phyloP scores from a whole-genome alignment of 2,797 vertebrate species.

The Tolypeutes matacus region DNA sequence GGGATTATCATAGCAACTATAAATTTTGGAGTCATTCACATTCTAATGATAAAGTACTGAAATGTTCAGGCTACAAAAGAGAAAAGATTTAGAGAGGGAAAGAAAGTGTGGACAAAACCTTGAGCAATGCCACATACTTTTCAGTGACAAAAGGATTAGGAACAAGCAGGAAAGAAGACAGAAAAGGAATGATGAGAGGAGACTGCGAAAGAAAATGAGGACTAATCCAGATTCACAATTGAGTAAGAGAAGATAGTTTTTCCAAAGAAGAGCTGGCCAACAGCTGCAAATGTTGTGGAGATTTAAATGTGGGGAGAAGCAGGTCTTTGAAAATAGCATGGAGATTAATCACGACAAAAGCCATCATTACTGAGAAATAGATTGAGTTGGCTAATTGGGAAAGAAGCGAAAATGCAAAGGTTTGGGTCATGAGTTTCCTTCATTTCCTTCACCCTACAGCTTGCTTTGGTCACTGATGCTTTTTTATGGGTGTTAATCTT shows the following conservation, averaged over 20 bases:
- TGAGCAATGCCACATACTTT: not conserved
- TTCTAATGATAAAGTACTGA: not conserved
- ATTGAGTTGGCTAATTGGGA: not conserved
- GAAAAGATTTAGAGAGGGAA: not conserved
- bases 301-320: not conserved
- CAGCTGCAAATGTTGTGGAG: not conserved
- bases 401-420: not conserved
- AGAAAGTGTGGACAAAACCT: not conserved
- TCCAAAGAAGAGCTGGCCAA: not conserved
- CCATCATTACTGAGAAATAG: not conserved
- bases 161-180: not conserved
- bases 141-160: not conserved
- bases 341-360: not conserved
- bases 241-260: slow-evolving; percentile 3
- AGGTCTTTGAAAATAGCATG: not conserved
- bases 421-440: not conserved
- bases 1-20: not conserved
- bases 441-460: not conserved
- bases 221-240: not conserved
- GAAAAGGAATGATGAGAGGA: not conserved
- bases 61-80: not conserved
- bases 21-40: not conserved
- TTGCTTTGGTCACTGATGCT: not conserved
- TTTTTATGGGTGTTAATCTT: not conserved
- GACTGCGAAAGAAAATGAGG: not conserved